Percentiles rank a stretch among this genome's conserved stretches.
Conservation (phyloP, 2,797 vertebrate genomes). For the Syngnathus rostellatus region DNA sequence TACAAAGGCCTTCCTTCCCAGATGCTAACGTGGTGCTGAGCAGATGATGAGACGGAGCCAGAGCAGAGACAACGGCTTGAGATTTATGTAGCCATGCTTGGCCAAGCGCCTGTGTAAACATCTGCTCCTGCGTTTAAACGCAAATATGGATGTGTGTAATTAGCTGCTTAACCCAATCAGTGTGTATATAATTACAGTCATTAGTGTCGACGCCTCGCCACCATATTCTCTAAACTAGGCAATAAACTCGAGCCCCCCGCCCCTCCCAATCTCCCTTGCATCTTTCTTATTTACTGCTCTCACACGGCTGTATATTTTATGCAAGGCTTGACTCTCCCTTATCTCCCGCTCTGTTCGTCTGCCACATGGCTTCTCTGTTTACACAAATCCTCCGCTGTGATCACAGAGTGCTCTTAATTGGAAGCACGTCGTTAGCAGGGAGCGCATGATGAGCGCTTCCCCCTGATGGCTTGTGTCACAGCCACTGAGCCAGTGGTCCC, state of each 20-base stretch:
- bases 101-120: constrained; percentile 60
- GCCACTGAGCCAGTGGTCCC: constrained; percentile 33
- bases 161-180: constrained; percentile 69
- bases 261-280: constrained; percentile 43
- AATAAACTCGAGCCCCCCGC: constrained; percentile 48
- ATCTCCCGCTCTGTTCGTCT: constrained; percentile 31
- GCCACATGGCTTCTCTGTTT: constrained; percentile 42
- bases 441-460: constrained; percentile 49
- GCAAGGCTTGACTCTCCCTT: constrained; percentile 40
- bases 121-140: constrained; percentile 60
- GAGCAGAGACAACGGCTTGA: constrained; percentile 51
- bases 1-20: constrained; percentile 50
- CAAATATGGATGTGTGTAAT: constrained; percentile 62
- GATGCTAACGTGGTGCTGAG: constrained; percentile 55
- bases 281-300: constrained; percentile 63
- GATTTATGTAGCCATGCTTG: constrained; percentile 61
- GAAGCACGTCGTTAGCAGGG: constrained; percentile 64
- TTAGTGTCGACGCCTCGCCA: constrained; percentile 62
- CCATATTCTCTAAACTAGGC: constrained; percentile 60
- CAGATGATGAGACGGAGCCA: constrained; percentile 53
- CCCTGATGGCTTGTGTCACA: constrained; percentile 49
- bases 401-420: constrained; percentile 68
- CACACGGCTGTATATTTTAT: constrained; percentile 48
- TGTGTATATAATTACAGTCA: constrained; percentile 66
- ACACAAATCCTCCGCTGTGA: constrained; percentile 63